Evolutionary conservation across 2,113 vertebrate species (phyloP), one percentile per base, ranked within the genome.

Genomic region (Hipposideros armiger): DNA sequence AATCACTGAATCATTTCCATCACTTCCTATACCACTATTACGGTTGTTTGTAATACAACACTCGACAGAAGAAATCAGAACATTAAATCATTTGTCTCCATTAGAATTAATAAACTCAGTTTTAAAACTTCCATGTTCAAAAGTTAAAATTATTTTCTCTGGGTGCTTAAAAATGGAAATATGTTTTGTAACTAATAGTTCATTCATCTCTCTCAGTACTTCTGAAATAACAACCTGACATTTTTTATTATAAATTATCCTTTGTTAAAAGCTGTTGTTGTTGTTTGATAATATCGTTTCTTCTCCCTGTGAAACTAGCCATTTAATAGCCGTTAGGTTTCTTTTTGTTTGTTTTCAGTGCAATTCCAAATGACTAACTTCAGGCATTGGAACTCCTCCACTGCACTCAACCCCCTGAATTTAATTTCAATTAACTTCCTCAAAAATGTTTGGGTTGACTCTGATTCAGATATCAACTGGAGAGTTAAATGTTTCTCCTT

Each of bases 291-390:
- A 96, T 90, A 47, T 97, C 66, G 86, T 96, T 96, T 11, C 42
- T 66, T 94, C 69, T 96, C 96, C 73, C 89, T 76, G 24, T 77
- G 95, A 94, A 96, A 97, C 58, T 28, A 96, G 85, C 91, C 96
- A 94, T 86, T 97, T 97, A 91, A 94, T 58, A 88, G 73, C 62
- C 80, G 91, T 96, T 97, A 97, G 32, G 45, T 76, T 94, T 97
- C 72, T 95, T 94, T 95, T 95, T 97, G 73, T 97, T 96, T 96
- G 91, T 97, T 96, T 96, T 80, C 66, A 72, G n/a, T 90, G 62
- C 36, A 67, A 97, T 85, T 97, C 64, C 47, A 93, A 96, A 86
- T 94, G 74, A 78, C 64, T 96, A 91, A 96, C 86, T 96, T 83
- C 62, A 87, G 73, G 64, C 82, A 67, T 69, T 90, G 50, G 77